Percentiles rank a stretch among this genome's conserved stretches.
Evolutionary conservation across 1,140 invertebrate species (phyloP).

Genomic region (Bombyx mandarina): DNA sequence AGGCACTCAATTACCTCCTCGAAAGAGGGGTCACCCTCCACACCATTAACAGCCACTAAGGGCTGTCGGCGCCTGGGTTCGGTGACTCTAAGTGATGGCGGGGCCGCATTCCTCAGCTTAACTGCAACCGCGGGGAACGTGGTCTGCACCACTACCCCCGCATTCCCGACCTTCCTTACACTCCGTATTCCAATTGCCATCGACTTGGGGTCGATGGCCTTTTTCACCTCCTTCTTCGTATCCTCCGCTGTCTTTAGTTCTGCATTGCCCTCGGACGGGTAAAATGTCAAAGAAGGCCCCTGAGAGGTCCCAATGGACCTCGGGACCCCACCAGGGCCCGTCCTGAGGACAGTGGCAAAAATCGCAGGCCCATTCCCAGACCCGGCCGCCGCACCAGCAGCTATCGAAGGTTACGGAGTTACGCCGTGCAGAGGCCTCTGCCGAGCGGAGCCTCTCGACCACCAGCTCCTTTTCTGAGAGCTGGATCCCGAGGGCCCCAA

Average conservation of each 20-base stretch:
- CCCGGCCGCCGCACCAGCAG: neutral
- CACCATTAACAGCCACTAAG: neutral
- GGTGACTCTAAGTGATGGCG: conserved; percentile 4
- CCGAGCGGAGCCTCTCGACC: neutral
- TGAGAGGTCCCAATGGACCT: no score
- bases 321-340: neutral
- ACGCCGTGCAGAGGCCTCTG: neutral
- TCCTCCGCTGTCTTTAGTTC: conserved; percentile 7
- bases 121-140: neutral
- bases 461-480: neutral
- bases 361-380: neutral
- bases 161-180: conserved; percentile 12
- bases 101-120: conserved; percentile 1
- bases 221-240: conserved; percentile 2
- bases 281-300: neutral
- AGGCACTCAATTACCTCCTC: conserved; percentile 1
- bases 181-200: conserved; percentile 1
- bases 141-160: conserved; percentile 11
- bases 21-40: neutral
- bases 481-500: neutral
- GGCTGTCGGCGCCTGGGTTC: conserved; percentile 5
- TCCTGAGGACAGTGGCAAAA: neutral
- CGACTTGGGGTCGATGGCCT: neutral
- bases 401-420: neutral
- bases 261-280: neutral